Percentiles rank a stretch among this genome's conserved stretches.
phyloP scores from a whole-genome alignment of 1,140 invertebrate genomes.

The Micrasema minimum region DNA sequence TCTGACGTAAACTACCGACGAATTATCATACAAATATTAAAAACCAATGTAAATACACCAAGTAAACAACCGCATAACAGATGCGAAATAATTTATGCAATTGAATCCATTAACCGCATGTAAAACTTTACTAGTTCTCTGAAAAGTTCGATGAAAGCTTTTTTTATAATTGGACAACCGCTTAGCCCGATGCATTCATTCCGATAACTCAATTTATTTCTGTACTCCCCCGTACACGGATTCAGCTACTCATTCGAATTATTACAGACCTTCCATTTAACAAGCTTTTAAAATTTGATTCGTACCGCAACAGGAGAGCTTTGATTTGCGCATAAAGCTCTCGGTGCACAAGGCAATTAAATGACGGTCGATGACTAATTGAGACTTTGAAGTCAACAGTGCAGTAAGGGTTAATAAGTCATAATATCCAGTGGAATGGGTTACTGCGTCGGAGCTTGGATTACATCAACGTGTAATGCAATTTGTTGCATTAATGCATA shows the following conservation, averaged over 20 bases:
- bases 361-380: constrained; percentile 46
- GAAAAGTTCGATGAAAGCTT: not conserved
- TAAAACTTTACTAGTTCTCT: not conserved
- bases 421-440: not conserved
- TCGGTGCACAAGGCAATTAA: constrained; percentile 44
- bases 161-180: not conserved
- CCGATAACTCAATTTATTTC: constrained; percentile 27
- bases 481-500: too few species aligned
- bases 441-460: too few species aligned
- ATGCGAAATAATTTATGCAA: not conserved
- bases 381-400: constrained; percentile 44
- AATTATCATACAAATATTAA: too few species aligned
- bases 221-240: not conserved
- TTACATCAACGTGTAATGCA: too few species aligned
- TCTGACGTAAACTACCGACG: too few species aligned
- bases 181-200: too few species aligned
- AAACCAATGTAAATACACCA: too few species aligned
- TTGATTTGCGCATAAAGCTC: constrained; percentile 23
- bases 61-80: not conserved
- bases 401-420: constrained; percentile 41
- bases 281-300: constrained; percentile 39
- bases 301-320: constrained; percentile 33
- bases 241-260: constrained; percentile 4
- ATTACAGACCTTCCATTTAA: constrained; percentile 18
- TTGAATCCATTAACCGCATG: not conserved